Evolutionary conservation across 2,113 vertebrate genomes (phyloP).

Genomic region (Zosterops japonicus): DNA sequence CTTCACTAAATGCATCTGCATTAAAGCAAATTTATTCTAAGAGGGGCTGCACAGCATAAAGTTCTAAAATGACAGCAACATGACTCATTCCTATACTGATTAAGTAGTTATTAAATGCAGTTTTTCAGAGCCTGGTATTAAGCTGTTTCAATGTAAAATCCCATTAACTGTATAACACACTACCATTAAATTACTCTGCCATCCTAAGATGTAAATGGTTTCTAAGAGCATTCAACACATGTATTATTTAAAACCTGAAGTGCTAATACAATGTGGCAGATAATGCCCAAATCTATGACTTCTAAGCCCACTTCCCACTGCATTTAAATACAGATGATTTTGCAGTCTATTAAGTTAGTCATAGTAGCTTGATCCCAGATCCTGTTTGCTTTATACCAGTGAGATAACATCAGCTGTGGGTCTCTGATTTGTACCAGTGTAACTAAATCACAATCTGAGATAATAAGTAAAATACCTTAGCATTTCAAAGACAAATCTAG

Average conservation of each 20-base stretch:
- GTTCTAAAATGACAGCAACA: slow-evolving; percentile 46
- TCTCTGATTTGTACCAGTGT: not conserved
- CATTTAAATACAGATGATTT: slow-evolving; percentile 21
- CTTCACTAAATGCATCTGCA: not conserved
- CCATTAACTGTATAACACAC: slow-evolving; percentile 46
- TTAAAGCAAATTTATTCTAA: slow-evolving; percentile 45
- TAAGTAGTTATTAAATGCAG: slow-evolving; percentile 57
- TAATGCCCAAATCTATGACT: slow-evolving; percentile 27
- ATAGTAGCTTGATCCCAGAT: not conserved
- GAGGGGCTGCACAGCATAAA: not conserved
- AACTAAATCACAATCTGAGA: not conserved
- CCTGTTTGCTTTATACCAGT: not conserved
- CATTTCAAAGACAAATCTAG: not conserved
- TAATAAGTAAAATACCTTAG: not conserved
- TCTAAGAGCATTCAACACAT: slow-evolving; percentile 45
- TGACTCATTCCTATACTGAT: slow-evolving; percentile 58
- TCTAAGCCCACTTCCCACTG: not conserved
- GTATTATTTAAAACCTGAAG: slow-evolving; percentile 54
- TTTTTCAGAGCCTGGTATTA: slow-evolving; percentile 44
- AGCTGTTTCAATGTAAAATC: slow-evolving; percentile 56
- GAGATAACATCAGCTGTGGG: not conserved
- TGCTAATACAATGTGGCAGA: slow-evolving; percentile 42
- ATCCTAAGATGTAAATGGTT: slow-evolving; percentile 42
- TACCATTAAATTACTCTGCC: slow-evolving; percentile 24
- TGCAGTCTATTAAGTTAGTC: slow-evolving; percentile 2